Base-by-base conservation (phyloP, 2,113 vertebrate genomes). In the Tetrax tetrax region DNA sequence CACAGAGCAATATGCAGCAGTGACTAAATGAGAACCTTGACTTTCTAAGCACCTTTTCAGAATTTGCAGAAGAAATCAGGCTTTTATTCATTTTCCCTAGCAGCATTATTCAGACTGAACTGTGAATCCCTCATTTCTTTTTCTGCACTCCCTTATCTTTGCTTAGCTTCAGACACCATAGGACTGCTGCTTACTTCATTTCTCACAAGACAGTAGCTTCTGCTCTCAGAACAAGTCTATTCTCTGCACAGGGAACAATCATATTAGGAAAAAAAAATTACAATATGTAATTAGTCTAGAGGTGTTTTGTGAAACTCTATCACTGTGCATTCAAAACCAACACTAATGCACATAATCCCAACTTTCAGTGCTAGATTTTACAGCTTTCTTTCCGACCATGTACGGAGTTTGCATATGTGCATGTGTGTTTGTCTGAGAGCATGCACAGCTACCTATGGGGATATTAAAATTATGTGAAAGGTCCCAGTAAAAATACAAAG, bases 401-500 rank as follows among this genome's bases (percentile, higher is more conserved):
- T 48, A 48, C 10, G 28, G 66, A 51, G 31, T 1, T 14, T 41
- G 41, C 48, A 22, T 41, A 5, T 72, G 23, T 72, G n/a, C 38
- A 35, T 71, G n/a, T 33, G 24, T 51, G 50, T 27, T 37, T 77
- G 43, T 48, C 33, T 61, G 57, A 63, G 66, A 70, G 28, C 71
- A 69, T 37, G 51, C 76, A 68, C 71, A 68, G 59, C 47, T 77
- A 94, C 85, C 68, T 92, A 8, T 87, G 69, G 71, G 70, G 80
- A 50, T 84, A 82, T 80, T 75, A 89, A 93, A 93, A 82, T 76
- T 15, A 92, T 71, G 65, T 90, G 94, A 79, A 97, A 91, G 59
- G 57, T 88, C 77, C n/a, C 66, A 83, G 75, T 74, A 14, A 81
- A 93, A 95, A 79, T 83, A 94, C 94, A 96, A 97, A 97, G 95